Evolutionary conservation across 2,888 invertebrate species (phyloP).

Genomic region (Boloria euphrosyne): DNA sequence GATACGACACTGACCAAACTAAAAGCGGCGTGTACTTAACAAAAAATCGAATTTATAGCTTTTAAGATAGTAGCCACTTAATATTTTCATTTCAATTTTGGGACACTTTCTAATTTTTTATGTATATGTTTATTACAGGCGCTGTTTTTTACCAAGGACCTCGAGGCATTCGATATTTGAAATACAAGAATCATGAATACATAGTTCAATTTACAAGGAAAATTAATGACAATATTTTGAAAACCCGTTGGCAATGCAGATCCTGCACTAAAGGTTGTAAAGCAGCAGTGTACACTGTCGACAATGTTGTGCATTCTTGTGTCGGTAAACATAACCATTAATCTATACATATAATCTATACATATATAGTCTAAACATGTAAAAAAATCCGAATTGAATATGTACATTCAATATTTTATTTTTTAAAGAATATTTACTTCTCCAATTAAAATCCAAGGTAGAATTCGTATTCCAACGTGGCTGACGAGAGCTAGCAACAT

Average conservation of each 20-base stretch:
- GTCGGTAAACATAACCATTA: conserved; percentile 23
- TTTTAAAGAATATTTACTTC: conserved; percentile 78
- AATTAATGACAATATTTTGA: conserved; percentile 20
- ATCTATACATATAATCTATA: neutral
- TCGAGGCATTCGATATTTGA: neutral
- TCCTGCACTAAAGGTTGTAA: conserved; percentile 48
- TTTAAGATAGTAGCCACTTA: too few species aligned
- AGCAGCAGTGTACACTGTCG: conserved; percentile 48
- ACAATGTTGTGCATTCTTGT: conserved; percentile 34
- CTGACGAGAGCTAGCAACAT: conserved; percentile 86
- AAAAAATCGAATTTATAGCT: too few species aligned
- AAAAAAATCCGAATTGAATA: too few species aligned
- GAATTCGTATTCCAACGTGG: conserved; percentile 85
- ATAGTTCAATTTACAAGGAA: conserved; percentile 30
- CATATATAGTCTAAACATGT: too few species aligned
- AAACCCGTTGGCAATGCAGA: conserved; percentile 53
- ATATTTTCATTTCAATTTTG: too few species aligned
- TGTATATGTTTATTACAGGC: neutral
- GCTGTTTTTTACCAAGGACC: neutral
- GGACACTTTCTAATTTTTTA: too few species aligned
- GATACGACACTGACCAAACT: too few species aligned
- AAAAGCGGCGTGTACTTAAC: too few species aligned
- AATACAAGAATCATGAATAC: conserved; percentile 18
- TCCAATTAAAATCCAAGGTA: conserved; percentile 91
- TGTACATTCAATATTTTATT: too few species aligned